phyloP scores from a whole-genome alignment of 1,140 invertebrate species.

The Drosophila obscura region DNA sequence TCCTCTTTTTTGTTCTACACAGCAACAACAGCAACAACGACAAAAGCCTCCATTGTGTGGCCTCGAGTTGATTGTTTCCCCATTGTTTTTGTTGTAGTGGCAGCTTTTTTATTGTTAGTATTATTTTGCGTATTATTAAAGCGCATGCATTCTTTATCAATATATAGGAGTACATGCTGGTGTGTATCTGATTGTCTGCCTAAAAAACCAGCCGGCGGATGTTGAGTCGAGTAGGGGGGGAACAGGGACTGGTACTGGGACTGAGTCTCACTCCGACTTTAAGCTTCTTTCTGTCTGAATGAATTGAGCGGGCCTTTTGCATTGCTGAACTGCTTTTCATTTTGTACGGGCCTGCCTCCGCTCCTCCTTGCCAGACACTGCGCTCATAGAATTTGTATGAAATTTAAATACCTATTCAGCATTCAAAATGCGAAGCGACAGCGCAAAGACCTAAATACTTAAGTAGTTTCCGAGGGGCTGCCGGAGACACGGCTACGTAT shows the following conservation, averaged over 20 bases:
- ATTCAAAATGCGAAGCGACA: constrained; percentile 80
- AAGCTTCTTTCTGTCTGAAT: constrained; percentile 69
- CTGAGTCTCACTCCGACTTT: constrained; percentile 30
- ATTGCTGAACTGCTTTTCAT: constrained; percentile 61
- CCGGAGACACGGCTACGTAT: constrained; percentile 32
- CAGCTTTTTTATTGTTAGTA: constrained; percentile 57
- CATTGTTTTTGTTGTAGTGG: constrained; percentile 39
- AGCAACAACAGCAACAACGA: no score
- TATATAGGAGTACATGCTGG: neutral
- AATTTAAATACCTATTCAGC: constrained; percentile 82
- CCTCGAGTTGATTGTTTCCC: constrained; percentile 63
- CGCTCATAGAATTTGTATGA: constrained; percentile 80
- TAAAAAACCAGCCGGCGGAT: constrained; percentile 58
- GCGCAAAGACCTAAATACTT: constrained; percentile 81
- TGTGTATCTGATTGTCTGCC: constrained; percentile 43
- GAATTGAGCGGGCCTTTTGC: constrained; percentile 69
- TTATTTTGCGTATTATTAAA: constrained; percentile 79
- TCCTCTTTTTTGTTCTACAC: constrained; percentile 22
- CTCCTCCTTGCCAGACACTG: constrained; percentile 49
- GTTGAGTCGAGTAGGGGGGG: constrained; percentile 35
- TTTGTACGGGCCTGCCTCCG: constrained; percentile 40
- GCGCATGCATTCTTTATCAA: constrained; percentile 73
- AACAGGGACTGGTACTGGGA: constrained; percentile 23
- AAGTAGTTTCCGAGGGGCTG: constrained; percentile 78
- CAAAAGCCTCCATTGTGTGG: constrained; percentile 62